Evolutionary conservation across 2,113 vertebrate species (phyloP), one percentile per base, ranked within the genome.

Genomic region (Epinephelus lanceolatus): DNA sequence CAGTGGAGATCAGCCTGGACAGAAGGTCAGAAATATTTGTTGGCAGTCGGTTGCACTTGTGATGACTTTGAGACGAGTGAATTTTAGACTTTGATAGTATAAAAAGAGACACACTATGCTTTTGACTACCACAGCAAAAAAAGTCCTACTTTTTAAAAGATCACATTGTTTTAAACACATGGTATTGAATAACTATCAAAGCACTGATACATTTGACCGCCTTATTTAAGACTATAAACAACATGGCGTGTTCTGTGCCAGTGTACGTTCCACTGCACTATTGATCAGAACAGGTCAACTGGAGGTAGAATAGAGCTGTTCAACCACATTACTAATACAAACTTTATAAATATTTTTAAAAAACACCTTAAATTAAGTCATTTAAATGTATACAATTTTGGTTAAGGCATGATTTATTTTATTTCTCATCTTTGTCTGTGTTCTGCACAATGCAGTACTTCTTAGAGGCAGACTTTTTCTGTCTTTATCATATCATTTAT

Each of bases 1-100:
- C 42, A 45, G 42, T 45, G 12, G 42, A 45, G 42, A 45, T 12
- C 11, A 45, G 42, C 42, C 42, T 45, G 42, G 42, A 45, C 51
- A 17, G 69, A 74, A 19, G 72, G 60, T 67, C 76, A 67, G 15
- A 76, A 66, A 67, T 72, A 76, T 66, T 25, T 67, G 60, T 66
- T 21, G 42, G 70, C 78, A 27, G 4, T 52, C 15, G 37, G 21
- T n/a, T 61, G 73, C 59, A 0, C 25, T 49, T 67, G 37, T 0
- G 19, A 61, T 55, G 25, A 10, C 40, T 9, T 10, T 59, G 25
- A 60, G 40, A 27, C 57, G 10, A 10, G 6, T 10, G 10, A 42
- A 30, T 30, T 30, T 30, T 30, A 0, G 5, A 30, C 30, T 30
- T 30, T 30, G 30, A 30, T 30, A 30, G 30, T 30, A 30, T 30